Conservation (phyloP, 2,113 vertebrate genomes). For the Micromys minutus region DNA sequence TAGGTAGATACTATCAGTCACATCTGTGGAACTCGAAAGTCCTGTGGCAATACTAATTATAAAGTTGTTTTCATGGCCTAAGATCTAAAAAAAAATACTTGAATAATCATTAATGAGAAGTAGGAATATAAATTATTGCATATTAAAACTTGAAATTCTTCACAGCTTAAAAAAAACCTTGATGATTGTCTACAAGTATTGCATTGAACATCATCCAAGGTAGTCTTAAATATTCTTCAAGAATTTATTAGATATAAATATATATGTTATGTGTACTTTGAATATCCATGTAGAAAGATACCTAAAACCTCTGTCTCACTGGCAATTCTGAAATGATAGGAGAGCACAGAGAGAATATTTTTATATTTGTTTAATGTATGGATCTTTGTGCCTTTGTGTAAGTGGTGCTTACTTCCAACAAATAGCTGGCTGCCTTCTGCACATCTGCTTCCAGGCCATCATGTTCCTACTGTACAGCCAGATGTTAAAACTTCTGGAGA, state of each 20-base stretch:
- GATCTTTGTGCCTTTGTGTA: neutral
- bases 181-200: neutral
- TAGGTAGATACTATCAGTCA: neutral
- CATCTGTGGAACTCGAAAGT: neutral
- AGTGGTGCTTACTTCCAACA: conserved; percentile 39
- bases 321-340: neutral
- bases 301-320: neutral
- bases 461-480: neutral
- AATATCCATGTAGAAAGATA: neutral
- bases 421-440: neutral
- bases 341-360: neutral
- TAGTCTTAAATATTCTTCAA: neutral
- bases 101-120: neutral
- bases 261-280: neutral
- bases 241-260: conserved; percentile 16
- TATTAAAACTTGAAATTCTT: conserved; percentile 22
- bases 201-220: conserved; percentile 6
- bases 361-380: neutral
- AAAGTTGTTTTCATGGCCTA: neutral
- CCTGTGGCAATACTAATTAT: neutral
- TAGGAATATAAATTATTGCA: conserved; percentile 29
- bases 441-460: neutral
- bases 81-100: conserved; percentile 30
- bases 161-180: conserved; percentile 22
- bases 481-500: conserved; percentile 12